A percentile compares a stretch with the other conserved stretches of the same genome.
phyloP scores from a whole-genome alignment of 1,140 invertebrate genomes.

The Coenobita brevimanus region DNA sequence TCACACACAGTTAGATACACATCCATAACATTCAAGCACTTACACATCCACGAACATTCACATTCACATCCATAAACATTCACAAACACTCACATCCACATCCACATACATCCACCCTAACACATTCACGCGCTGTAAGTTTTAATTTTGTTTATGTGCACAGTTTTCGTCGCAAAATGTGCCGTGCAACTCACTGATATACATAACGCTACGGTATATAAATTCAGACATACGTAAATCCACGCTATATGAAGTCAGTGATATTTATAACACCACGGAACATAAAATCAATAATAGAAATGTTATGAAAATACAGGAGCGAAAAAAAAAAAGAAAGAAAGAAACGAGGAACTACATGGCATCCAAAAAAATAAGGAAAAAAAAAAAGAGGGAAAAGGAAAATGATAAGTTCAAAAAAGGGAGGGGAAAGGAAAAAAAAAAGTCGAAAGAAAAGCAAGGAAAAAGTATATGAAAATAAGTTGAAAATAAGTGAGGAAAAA shows the following conservation, averaged over 20 bases:
- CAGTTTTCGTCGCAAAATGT: too few species aligned
- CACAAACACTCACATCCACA: too few species aligned
- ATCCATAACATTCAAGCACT: too few species aligned
- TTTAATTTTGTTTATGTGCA: too few species aligned
- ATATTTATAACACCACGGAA: neutral
- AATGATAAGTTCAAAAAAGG: neutral
- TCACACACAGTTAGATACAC: too few species aligned
- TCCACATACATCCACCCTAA: too few species aligned
- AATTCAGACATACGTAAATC: neutral
- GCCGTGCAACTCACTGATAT: too few species aligned
- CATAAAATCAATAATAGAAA: neutral
- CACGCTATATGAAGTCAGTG: neutral
- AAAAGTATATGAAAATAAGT: neutral
- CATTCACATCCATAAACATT: too few species aligned
- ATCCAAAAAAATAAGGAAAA: neutral
- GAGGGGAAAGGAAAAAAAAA: neutral
- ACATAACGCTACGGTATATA: too few species aligned
- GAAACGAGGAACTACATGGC: neutral
- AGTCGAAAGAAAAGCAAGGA: neutral
- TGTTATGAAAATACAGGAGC: neutral
- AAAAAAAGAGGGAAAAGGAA: neutral
- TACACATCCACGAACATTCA: too few species aligned
- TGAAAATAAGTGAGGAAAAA: too few species aligned
- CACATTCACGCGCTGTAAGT: too few species aligned
- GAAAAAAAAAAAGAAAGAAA: neutral